Base-by-base conservation (phyloP, 1,140 invertebrate genomes). In the Hylyphantes graminicola region DNA sequence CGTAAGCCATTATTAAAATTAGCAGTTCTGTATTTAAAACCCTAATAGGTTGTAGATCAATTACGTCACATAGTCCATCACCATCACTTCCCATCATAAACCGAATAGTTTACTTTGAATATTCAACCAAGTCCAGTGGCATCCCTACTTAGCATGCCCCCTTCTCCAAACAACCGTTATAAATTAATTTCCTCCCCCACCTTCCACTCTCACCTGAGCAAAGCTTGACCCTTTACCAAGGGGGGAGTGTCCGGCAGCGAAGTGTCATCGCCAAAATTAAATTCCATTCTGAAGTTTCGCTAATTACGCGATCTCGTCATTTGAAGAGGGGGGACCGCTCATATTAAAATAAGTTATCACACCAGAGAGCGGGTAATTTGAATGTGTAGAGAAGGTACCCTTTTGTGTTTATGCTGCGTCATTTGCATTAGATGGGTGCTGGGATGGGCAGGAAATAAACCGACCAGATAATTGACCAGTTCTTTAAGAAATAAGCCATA, bases 291-390 rank as follows among this genome's bases (percentile, higher is more conserved):
- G 57, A 51, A 15, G 59, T 21, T 7, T 15, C 74, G 17, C 51
- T 78, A 78, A 78, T 78, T 78, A 78, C 76, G 48, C 54, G 64
- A 65, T 78, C 64, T 78, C 76, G 55, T 67, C 76, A 67, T 78
- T 78, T 78, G 19, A 51, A 13, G 17, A 50, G 48, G 53, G 68
- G 68, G 54, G n/a, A n/a, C n/a, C 50, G 48, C 76, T 19, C 48
- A 78, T 78, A 78, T 78, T 78, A 78, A 78, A 78, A 67, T 78
- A 78, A 67, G 61, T 67, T 67, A 67, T 78, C 61, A 54, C 51
- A 50, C 76, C 11, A n/a, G 53, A 19, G 17, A 35, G 21, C n/a
- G 7, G 74, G 48, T 55, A 76, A 61, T 63, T 76, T 76, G 48
- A 63, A 64, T 64, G 61, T 51, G 55, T 54, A 55, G 35, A 63